A percentile compares a stretch with the other conserved stretches of the same genome.
These are phyloP conservation scores for Nezara viridula DNA, from an alignment of 2,888 invertebrate species.

Conservation along the genomic window DNA sequence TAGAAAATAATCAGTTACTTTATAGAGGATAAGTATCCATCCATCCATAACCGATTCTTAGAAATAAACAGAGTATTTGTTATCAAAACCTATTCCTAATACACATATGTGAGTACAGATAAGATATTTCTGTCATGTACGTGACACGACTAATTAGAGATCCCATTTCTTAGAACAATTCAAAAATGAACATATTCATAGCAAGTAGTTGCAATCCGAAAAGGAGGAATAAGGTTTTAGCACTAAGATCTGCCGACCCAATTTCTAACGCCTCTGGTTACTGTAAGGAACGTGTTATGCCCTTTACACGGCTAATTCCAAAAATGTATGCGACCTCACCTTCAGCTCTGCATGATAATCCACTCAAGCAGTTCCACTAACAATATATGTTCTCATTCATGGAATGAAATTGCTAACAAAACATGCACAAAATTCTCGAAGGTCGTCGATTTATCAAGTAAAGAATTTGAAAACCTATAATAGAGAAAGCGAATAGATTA, in stretches of 20 bases:
- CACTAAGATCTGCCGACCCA: not conserved
- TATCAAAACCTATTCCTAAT: too few species aligned
- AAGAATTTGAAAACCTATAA: not conserved
- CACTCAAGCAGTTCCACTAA: not conserved
- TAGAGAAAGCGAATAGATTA: not conserved
- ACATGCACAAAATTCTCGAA: not conserved
- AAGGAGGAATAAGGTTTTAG: not conserved
- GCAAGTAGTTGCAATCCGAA: not conserved
- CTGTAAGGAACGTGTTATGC: not conserved
- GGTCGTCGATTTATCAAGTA: not conserved
- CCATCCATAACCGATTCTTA: too few species aligned
- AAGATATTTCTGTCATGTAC: too few species aligned
- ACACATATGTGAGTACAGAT: too few species aligned
- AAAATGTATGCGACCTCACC: not conserved
- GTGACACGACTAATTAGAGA: too few species aligned
- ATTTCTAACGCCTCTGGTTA: not conserved
- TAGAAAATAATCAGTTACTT: too few species aligned
- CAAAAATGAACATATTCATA: not conserved
- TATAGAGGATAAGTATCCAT: too few species aligned
- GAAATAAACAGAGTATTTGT: too few species aligned
- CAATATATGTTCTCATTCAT: not conserved
- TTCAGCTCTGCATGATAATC: slow-evolving; percentile 9
- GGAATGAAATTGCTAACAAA: not conserved
- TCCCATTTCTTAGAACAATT: too few species aligned
- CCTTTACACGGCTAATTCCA: not conserved